Evolutionary conservation across 1,140 invertebrate genomes (phyloP), one percentile per base, ranked within the genome.

Genomic region (Caenorhabditis remanei): DNA sequence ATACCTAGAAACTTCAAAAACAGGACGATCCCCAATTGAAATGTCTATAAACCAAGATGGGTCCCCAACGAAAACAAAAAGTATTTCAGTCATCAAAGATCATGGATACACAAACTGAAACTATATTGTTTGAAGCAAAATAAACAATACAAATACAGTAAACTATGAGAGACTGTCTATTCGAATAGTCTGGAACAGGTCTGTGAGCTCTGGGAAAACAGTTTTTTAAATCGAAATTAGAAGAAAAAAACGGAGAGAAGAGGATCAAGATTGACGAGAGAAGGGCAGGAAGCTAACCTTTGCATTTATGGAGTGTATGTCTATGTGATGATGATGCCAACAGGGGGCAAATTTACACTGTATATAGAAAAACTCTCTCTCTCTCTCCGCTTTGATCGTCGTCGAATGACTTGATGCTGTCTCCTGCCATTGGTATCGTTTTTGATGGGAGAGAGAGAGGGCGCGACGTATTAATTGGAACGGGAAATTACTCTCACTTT

Each of bases 261-360:
- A 41, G 11, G 61, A 40, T 40, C 46, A 43, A 43, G 16, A 24
- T 50, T 79, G 71, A 24, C 71, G 46, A 48, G 71, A 79, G 43
- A 40, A 32, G 24, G 46, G 14, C 43, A 79, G 71, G 19, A 50
- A 79, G 46, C 71, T 79, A 79, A 79, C 71, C 71, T 79, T 79
- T 53, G 71, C 46, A 2, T 43, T 79, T 79, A 79, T 79, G 71
- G 46, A 79, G 71, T 79, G 71, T 79, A 48, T 79, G 71, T 46
- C 65, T 79, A 79, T 79, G 46, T 79, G 67, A 53, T 58, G 56
- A 79, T 79, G 71, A 79, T 79, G 71, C 46, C 71, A 79, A 79
- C 71, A 79, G 71, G 71, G 71, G 71, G 71, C 46, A 79, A 79
- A 79, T 79, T 79, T 79, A 79, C 71, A 79, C 71, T 79, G 71